A percentile compares a stretch with the other conserved stretches of the same genome.
Evolutionary conservation across 2,113 vertebrate species (phyloP).

Genomic region (Callipepla californica): DNA sequence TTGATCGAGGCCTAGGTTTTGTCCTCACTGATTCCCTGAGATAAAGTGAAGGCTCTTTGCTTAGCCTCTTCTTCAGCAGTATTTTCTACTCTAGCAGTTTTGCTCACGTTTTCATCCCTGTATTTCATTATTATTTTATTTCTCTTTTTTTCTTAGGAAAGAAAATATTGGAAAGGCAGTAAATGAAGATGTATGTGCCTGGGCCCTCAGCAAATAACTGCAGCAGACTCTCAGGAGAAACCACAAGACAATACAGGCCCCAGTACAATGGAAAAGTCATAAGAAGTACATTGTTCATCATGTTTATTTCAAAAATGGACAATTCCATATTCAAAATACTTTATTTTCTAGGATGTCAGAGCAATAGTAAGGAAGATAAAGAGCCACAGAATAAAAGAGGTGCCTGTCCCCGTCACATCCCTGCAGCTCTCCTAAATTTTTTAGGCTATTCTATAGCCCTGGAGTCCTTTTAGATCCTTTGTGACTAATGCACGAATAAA

Average conservation of each 20-base stretch:
- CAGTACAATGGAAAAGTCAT: background rate
- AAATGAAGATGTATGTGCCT: constrained; percentile 14
- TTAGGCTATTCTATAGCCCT: background rate
- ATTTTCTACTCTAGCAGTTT: background rate
- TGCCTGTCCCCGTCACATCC: background rate
- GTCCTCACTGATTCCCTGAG: background rate
- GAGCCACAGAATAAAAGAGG: rapidly evolving
- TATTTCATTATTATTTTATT: background rate
- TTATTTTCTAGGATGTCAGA: background rate
- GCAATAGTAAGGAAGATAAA: background rate
- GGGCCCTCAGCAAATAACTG: background rate
- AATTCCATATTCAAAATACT: background rate
- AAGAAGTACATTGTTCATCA: background rate
- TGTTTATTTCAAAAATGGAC: background rate
- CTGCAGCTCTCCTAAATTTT: background rate
- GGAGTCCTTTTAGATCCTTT: background rate
- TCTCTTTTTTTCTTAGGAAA: background rate
- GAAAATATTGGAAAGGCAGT: background rate
- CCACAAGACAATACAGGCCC: background rate
- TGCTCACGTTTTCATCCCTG: background rate
- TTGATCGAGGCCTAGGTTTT: background rate
- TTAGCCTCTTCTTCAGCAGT: background rate
- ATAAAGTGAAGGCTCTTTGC: background rate
- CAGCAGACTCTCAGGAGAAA: background rate
- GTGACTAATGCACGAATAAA: background rate